phyloP scores from a whole-genome alignment of 2,113 vertebrate genomes.

The Thermophis baileyi region DNA sequence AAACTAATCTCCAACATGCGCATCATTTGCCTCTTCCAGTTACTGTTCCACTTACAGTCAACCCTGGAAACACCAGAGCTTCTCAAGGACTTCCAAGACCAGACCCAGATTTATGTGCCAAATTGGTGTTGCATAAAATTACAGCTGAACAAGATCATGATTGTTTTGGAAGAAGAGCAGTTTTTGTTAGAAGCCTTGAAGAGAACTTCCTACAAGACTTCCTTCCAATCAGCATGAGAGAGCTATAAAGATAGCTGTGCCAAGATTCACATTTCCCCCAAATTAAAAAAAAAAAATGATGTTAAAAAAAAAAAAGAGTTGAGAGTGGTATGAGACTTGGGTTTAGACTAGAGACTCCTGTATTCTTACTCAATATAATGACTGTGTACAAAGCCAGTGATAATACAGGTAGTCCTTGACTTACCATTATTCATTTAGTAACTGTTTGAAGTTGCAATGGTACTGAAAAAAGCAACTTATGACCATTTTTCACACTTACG shows the following conservation, averaged over 20 bases:
- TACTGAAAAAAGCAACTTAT: neutral
- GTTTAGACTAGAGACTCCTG: neutral
- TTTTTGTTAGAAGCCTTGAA: no score
- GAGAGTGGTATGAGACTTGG: neutral
- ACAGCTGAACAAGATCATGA: conserved; percentile 76
- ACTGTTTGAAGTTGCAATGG: neutral
- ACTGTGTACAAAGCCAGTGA: neutral
- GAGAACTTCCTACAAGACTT: no score
- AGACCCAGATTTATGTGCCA: conserved; percentile 62
- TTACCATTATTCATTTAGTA: neutral
- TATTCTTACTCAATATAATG: neutral
- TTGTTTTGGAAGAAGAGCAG: no score
- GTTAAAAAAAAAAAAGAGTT: no score
- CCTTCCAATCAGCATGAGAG: no score
- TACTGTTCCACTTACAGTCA: neutral
- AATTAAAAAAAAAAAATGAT: no score
- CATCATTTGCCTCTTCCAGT: conserved; percentile 26
- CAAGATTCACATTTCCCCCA: no score
- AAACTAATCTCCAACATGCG: neutral
- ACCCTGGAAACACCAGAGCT: neutral
- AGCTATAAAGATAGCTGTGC: no score
- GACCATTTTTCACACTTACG: neutral
- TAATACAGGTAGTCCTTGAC: neutral
- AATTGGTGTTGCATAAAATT: conserved; percentile 74
- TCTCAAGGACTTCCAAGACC: neutral